Evolutionary conservation across 2,888 invertebrate species (phyloP).

Genomic region (Lysandra bellargus): DNA sequence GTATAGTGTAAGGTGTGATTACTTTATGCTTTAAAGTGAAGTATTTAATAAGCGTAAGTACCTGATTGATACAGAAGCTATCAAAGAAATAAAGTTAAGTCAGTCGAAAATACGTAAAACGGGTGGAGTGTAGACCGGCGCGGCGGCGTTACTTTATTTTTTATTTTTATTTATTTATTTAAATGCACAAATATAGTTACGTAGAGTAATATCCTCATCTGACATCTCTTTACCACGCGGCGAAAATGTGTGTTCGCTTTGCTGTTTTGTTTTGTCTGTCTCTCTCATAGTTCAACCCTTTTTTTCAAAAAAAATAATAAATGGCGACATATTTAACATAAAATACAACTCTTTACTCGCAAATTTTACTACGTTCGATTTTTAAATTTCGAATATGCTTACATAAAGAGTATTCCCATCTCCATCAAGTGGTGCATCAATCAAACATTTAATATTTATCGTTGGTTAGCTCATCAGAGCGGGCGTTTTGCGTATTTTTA

Average conservation of each 20-base stretch:
- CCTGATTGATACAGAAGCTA: background rate
- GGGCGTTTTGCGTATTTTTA: slow-evolving; percentile 56
- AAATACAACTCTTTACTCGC: background rate
- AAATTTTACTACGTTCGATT: background rate
- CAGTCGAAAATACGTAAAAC: too few species aligned
- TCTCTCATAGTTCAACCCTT: too few species aligned
- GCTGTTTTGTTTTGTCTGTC: too few species aligned
- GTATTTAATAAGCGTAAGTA: background rate
- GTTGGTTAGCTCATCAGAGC: slow-evolving; percentile 47
- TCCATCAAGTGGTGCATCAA: slow-evolving; percentile 28
- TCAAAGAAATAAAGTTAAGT: background rate
- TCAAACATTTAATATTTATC: slow-evolving; percentile 30
- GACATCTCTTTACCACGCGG: too few species aligned
- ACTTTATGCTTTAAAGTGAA: background rate
- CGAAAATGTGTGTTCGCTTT: too few species aligned
- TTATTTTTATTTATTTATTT: too few species aligned
- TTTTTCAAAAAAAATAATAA: too few species aligned
- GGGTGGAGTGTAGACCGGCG: too few species aligned
- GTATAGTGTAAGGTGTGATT: background rate
- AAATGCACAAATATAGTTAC: too few species aligned
- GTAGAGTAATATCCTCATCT: too few species aligned
- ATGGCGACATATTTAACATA: too few species aligned
- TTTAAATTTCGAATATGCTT: background rate
- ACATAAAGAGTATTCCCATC: background rate
- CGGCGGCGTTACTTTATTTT: too few species aligned